Percentiles rank a stretch among this genome's conserved stretches.
phyloP scores from a whole-genome alignment of 2,888 invertebrate genomes.

The Synanthedon myopaeformis region DNA sequence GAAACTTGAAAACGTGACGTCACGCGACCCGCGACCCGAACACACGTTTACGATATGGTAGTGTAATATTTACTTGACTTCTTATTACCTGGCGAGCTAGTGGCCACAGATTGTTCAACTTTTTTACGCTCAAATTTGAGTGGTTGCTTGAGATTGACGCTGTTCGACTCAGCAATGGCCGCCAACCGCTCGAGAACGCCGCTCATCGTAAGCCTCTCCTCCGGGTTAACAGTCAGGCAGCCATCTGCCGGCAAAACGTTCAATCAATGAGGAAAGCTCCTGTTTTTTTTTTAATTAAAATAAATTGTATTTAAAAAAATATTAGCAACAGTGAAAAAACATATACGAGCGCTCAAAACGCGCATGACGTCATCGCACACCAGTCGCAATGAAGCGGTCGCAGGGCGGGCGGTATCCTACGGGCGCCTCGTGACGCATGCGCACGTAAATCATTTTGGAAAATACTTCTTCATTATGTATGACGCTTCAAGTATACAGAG shows the following conservation, averaged over 20 bases:
- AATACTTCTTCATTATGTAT: too few relatives aligned
- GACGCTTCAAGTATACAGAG: too few relatives aligned
- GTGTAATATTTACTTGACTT: conserved; percentile 73
- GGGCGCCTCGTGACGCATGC: too few relatives aligned
- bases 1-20: conserved; percentile 20
- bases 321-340: not conserved
- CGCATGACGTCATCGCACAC: too few relatives aligned
- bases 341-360: too few relatives aligned
- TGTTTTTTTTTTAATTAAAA: too few relatives aligned
- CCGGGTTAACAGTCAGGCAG: conserved; percentile 85
- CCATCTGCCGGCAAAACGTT: conserved; percentile 69
- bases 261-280: conserved; percentile 1
- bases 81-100: conserved; percentile 73
- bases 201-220: conserved; percentile 81
- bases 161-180: conserved; percentile 88
- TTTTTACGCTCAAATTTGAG: conserved; percentile 76
- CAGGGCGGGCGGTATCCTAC: too few relatives aligned
- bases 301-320: not conserved
- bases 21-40: conserved; percentile 24
- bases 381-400: too few relatives aligned
- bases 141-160: conserved; percentile 84
- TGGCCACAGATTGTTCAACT: conserved; percentile 73
- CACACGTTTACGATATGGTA: conserved; percentile 64
- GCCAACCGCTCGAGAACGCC: conserved; percentile 87
- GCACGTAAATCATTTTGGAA: too few relatives aligned